These are phyloP conservation scores for Tetraodon nigroviridis DNA, from an alignment of 2,113 vertebrate species.

Conservation along the genomic window DNA sequence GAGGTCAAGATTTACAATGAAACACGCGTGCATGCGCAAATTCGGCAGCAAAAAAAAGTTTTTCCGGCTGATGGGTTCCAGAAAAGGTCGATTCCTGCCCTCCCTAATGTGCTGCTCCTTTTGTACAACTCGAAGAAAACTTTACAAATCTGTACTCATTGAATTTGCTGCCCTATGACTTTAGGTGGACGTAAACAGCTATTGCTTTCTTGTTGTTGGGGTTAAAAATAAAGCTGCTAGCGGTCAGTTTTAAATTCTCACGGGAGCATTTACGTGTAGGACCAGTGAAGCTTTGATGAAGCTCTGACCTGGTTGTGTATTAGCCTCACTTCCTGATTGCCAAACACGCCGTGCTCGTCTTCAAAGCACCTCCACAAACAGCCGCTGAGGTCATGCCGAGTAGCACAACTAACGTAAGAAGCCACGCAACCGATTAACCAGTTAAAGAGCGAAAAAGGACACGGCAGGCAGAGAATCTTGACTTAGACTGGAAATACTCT, in stretches of 20 bases:
- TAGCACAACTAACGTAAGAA: constrained; percentile 40
- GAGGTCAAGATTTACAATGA: constrained; percentile 46
- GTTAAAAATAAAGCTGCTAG: neutral
- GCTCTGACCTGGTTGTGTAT: constrained; percentile 18
- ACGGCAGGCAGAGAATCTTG: constrained; percentile 6
- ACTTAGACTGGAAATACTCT: constrained; percentile 9
- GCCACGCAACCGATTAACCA: constrained; percentile 30
- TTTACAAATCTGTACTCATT: too few species aligned
- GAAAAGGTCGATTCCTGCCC: constrained; percentile 23
- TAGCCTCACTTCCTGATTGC: constrained; percentile 36
- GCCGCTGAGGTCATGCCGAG: constrained; percentile 36
- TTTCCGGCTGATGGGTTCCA: constrained; percentile 61
- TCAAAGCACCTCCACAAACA: constrained; percentile 41
- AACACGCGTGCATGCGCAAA: constrained; percentile 11
- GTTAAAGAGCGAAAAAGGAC: constrained; percentile 37
- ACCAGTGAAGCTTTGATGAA: constrained; percentile 38
- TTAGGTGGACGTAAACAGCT: too few species aligned
- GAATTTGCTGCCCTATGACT: too few species aligned
- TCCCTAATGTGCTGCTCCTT: too few species aligned
- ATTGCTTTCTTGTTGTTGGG: too few species aligned
- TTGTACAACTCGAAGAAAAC: constrained; percentile 6
- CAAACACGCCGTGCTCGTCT: constrained; percentile 44
- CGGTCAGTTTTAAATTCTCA: neutral
- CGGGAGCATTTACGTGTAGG: constrained; percentile 1
- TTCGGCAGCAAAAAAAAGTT: constrained; percentile 37